Evolutionary conservation across 92 coral and sea anemone species (phyloP).

Genomic region (Actinernus sp.): DNA sequence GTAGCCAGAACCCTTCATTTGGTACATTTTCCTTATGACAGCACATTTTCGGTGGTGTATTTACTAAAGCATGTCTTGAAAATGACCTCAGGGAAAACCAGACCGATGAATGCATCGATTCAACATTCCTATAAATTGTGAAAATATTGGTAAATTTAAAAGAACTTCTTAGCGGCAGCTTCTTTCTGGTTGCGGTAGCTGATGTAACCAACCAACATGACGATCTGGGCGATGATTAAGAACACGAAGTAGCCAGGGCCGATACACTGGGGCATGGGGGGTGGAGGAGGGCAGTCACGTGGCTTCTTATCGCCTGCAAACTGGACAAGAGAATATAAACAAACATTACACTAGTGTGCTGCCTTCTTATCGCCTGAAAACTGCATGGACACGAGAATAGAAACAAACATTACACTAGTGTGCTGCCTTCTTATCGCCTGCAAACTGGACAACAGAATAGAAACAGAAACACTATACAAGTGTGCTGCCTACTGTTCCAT

Average conservation of each 20-base stretch:
- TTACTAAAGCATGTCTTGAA: too few relatives aligned
- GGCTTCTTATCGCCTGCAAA: conserved; percentile 77
- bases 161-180: conserved; percentile 99
- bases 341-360: too few relatives aligned
- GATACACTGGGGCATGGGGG: conserved; percentile 93
- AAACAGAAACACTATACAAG: too few relatives aligned
- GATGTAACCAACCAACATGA: conserved; percentile 83
- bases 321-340: conserved; percentile 35
- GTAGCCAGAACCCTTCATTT: too few relatives aligned
- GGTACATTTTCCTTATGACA: too few relatives aligned
- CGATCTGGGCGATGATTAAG: conserved; percentile 77
- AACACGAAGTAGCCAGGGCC: conserved; percentile 98
- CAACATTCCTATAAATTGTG: too few relatives aligned
- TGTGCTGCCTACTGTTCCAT: too few relatives aligned
- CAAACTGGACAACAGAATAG: conserved; percentile 63
- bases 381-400: background rate
- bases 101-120: too few relatives aligned
- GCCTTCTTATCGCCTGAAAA: too few relatives aligned
- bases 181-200: conserved; percentile 94
- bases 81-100: too few relatives aligned
- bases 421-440: conserved; percentile 61
- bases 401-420: background rate
- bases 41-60: too few relatives aligned
- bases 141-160: too few relatives aligned
- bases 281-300: conserved; percentile 88